These are phyloP conservation scores for Tethya wilhelma DNA, from an alignment of 37 sponge, comb jelly and placozoan species.

Conservation along the genomic window DNA sequence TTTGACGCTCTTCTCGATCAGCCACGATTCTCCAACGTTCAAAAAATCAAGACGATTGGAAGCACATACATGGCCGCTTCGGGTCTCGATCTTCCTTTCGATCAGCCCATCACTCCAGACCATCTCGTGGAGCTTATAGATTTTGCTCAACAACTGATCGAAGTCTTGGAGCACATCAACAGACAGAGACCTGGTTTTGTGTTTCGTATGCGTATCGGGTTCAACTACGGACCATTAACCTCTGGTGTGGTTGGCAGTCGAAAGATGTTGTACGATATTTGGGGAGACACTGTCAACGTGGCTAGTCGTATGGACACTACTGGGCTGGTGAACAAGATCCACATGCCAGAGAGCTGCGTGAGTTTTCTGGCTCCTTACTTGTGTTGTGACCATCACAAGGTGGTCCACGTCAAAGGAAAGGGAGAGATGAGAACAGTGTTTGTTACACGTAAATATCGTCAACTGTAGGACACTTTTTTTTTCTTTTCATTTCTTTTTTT, in stretches of 20 bases:
- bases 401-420: constrained; percentile 79
- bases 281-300: constrained; percentile 98
- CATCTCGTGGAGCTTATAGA: constrained; percentile 73
- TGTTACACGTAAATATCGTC: constrained; percentile 37
- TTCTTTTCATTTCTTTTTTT: background rate
- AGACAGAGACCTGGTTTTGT: constrained; percentile 32
- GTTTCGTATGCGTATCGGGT: constrained; percentile 76
- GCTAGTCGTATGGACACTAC: constrained; percentile 97
- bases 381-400: constrained; percentile 31
- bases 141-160: constrained; percentile 77
- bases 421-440: constrained; percentile 82
- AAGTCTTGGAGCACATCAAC: constrained; percentile 66
- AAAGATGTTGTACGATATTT: constrained; percentile 93
- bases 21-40: constrained; percentile 52
- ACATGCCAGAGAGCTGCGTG: constrained; percentile 75
- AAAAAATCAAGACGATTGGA: constrained; percentile 93
- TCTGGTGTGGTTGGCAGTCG: constrained; percentile 94
- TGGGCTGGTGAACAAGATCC: constrained; percentile 76
- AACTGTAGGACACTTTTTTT: no score
- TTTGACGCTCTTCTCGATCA: constrained; percentile 74
- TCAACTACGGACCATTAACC: constrained; percentile 90
- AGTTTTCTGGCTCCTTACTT: constrained; percentile 25
- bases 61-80: constrained; percentile 94
- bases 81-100: constrained; percentile 54
- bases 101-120: background rate